Evolutionary conservation across 2,888 invertebrate species (phyloP), one percentile per base, ranked within the genome.

Genomic region (Podotricha telesiphe): DNA sequence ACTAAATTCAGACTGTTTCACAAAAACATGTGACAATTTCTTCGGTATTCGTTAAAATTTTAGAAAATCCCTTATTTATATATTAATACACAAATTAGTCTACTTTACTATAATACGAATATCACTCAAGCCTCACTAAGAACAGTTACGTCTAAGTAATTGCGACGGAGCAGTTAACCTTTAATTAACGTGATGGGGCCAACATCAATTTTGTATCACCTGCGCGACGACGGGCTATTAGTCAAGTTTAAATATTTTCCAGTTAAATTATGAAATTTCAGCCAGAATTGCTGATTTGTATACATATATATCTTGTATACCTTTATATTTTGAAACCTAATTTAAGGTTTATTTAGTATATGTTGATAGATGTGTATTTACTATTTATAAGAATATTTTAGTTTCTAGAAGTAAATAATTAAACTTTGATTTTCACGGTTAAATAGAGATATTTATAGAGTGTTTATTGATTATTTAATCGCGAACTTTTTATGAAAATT

Each of bases 191-290:
- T 70, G 69, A 70, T 67, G 74, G 65, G 67, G 70, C 67, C 70
- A 70, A 69, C 73, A 77, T 77, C 75, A 75, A 77, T 77, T 76
- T 76, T 74, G 77, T 70, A 75, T 76, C 76, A 77, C 77, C 76
- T 77, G 77, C 70, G 71, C 67, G 63, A 66, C 65, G 67, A 61
- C 68, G 70, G 72, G 69, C 68, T 74, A 77, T 77, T 76, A 75
- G 72, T 75, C 75, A 74, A 28, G 42, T 47, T 47, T 17, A 53
- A 62, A 67, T 62, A 62, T 62, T 62, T 59, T 45, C 7, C 15
- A 59, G 59, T 28, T n/a, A 59, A 58, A 22, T 45, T 42, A 59
- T 59, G 45, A 45, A 42, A 58, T 55, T 55, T 55, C n/a, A n/a
- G 55, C 55, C 34, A 55, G 34, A 37, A 55, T 17, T 55, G 34